These are phyloP conservation scores for Pangasianodon gigas DNA, from an alignment of 2,113 vertebrate genomes.

Conservation along the genomic window DNA sequence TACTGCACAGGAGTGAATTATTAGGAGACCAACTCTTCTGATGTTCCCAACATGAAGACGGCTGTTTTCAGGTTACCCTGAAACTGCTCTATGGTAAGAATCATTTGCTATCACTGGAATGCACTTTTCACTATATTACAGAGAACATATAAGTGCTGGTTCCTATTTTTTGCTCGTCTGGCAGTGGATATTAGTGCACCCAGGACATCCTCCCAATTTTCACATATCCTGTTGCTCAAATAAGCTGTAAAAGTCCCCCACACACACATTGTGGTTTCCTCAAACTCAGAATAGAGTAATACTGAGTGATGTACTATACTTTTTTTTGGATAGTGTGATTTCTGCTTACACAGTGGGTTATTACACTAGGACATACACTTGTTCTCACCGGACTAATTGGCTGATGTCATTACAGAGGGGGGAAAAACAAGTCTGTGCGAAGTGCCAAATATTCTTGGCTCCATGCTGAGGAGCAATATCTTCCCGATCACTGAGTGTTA, in stretches of 20 bases:
- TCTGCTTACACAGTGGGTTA: background rate
- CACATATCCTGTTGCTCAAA: background rate
- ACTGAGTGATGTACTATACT: background rate
- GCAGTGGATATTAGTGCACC: background rate
- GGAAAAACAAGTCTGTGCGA: conserved; percentile 54
- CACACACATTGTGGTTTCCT: background rate
- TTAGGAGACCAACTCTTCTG: background rate
- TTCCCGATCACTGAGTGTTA: conserved; percentile 55
- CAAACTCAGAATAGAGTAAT: background rate
- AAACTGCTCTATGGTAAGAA: conserved; percentile 41
- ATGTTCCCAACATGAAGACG: conserved; percentile 28
- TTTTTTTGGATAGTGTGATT: background rate
- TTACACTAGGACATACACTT: background rate
- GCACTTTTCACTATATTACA: background rate
- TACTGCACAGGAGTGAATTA: background rate
- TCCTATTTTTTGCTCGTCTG: background rate
- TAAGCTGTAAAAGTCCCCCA: background rate
- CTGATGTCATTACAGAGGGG: conserved; percentile 17
- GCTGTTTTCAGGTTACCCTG: conserved; percentile 26
- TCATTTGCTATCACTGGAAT: background rate
- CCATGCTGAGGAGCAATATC: conserved; percentile 43
- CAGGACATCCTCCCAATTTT: background rate
- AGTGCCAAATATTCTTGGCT: conserved; percentile 61
- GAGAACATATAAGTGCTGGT: background rate
- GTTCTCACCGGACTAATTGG: background rate